Conservation (phyloP, 2,797 vertebrate species). For the Novumbra hubbsi region DNA sequence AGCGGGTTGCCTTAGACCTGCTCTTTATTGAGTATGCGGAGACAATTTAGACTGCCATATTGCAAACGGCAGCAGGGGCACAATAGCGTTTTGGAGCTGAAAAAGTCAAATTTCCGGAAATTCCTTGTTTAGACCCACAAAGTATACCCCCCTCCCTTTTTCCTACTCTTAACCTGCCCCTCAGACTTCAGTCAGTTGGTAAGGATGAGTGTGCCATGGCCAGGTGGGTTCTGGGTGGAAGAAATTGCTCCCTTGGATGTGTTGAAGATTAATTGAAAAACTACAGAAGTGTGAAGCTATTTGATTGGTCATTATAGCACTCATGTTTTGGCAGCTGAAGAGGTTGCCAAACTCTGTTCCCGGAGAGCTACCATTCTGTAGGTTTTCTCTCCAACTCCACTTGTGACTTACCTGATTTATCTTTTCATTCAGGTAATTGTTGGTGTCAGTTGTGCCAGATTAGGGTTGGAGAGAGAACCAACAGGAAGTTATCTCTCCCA, state of each 20-base stretch:
- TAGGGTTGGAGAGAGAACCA: no score
- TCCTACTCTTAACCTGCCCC: not conserved
- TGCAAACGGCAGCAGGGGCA: constrained; percentile 33
- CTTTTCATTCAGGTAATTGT: no score
- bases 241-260: not conserved
- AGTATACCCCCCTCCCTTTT: not conserved
- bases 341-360: not conserved
- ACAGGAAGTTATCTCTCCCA: not conserved
- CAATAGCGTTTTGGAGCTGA: constrained; percentile 7
- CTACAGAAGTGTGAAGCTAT: no score
- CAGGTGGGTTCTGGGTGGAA: not conserved
- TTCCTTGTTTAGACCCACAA: constrained; percentile 4
- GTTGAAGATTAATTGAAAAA: not conserved
- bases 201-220: not conserved
- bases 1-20: constrained; percentile 22
- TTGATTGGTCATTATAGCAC: no score
- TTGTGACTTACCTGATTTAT: no score
- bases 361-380: no score
- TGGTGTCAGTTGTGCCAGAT: no score
- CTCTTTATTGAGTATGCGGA: constrained; percentile 30
- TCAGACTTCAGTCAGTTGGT: not conserved
- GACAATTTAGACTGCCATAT: constrained; percentile 32
- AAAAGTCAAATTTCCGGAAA: constrained; percentile 22
- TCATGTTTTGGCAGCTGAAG: not conserved
- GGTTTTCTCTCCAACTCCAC: no score